Evolutionary conservation across 2,113 vertebrate species (phyloP).

Genomic region (Lophius piscatorius): DNA sequence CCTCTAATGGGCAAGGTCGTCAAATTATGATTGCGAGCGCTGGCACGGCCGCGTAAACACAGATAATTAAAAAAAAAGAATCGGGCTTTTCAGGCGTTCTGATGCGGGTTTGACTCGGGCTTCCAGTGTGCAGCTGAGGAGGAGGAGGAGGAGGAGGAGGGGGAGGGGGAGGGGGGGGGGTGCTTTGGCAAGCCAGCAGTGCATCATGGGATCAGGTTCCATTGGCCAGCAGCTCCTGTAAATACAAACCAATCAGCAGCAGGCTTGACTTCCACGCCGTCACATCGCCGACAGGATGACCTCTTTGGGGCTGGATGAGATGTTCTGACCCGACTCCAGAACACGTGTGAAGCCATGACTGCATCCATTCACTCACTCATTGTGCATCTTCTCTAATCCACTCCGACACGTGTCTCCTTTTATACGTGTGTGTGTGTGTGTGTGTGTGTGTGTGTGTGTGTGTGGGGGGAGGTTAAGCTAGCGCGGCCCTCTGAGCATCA

Average conservation of each 20-base stretch:
- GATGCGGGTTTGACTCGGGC: slow-evolving; percentile 44
- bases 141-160: too few species aligned
- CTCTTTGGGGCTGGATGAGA: slow-evolving; percentile 50
- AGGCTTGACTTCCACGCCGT: slow-evolving; percentile 31
- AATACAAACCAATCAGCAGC: slow-evolving; percentile 7
- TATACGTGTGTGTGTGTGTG: slow-evolving; percentile 5
- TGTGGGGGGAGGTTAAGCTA: slow-evolving; percentile 57
- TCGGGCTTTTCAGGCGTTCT: slow-evolving; percentile 19
- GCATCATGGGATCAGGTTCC: slow-evolving; percentile 35
- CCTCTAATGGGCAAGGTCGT: slow-evolving; percentile 62
- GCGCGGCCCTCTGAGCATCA: slow-evolving; percentile 43
- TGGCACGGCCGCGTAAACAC: slow-evolving; percentile 34
- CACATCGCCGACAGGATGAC: slow-evolving; percentile 39
- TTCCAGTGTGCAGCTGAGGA: slow-evolving; percentile 32
- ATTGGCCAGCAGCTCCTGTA: slow-evolving; percentile 9
- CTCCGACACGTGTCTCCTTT: slow-evolving; percentile 38
- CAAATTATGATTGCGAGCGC: slow-evolving; percentile 60
- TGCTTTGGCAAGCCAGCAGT: slow-evolving; percentile 19
- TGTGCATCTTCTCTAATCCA: slow-evolving; percentile 60
- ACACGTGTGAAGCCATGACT: slow-evolving; percentile 30
- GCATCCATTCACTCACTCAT: slow-evolving; percentile 42
- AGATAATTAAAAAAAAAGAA: slow-evolving; percentile 27
- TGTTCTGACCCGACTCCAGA: slow-evolving; percentile 24
- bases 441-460: slow-evolving; percentile 5
- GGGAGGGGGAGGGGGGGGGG: too few species aligned